Evolutionary conservation across 2,888 invertebrate species (phyloP), one percentile per base, ranked within the genome.

Genomic region (Cheiracanthium punctorium): DNA sequence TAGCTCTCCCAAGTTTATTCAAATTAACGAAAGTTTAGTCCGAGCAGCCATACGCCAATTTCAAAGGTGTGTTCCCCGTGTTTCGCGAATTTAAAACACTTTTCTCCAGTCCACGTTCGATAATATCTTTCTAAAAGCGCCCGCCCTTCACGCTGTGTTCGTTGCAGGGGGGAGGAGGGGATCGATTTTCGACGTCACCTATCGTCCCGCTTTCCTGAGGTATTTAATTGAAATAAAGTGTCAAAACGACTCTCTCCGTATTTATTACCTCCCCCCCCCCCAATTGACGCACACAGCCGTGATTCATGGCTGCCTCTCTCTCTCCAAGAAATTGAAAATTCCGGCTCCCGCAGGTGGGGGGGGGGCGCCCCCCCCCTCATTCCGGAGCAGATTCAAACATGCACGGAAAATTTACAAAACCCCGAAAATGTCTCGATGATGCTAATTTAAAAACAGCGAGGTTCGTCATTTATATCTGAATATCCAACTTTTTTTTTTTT

Each of bases 151-250:
- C 37, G 12, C 37, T 37, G 37, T 37, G 37, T 37, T 37, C n/a
- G n/a, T n/a, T n/a, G n/a, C n/a, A n/a, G n/a, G n/a, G n/a, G n/a
- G n/a, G n/a, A n/a, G n/a, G n/a, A n/a, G n/a, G n/a, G 10, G 4
- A 58, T 58, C 24, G 58, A 58, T 58, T 58, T 24, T n/a, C 24
- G 58, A 58, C 24, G 58, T 58, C 58, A 58, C 58, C 1, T 17
- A 48, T 48, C 43, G 14, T 48, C 43, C 43, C 58, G 24, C 24
- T 24, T 48, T 58, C 58, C 58, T 58, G 58, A 58, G 58, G 24
- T 58, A 58, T 58, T 58, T 58, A 58, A 58, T 58, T 58, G 58
- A 58, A 58, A 58, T 58, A 58, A 58, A 58, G 58, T 58, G 58
- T 58, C 58, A 58, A 58, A 58, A 58, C 58, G 58, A 58, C 20